A percentile compares a stretch with the other conserved stretches of the same genome.
These are phyloP conservation scores for Agrenia bidenticulata DNA, from an alignment of 2,888 invertebrate genomes.

Conservation along the genomic window DNA sequence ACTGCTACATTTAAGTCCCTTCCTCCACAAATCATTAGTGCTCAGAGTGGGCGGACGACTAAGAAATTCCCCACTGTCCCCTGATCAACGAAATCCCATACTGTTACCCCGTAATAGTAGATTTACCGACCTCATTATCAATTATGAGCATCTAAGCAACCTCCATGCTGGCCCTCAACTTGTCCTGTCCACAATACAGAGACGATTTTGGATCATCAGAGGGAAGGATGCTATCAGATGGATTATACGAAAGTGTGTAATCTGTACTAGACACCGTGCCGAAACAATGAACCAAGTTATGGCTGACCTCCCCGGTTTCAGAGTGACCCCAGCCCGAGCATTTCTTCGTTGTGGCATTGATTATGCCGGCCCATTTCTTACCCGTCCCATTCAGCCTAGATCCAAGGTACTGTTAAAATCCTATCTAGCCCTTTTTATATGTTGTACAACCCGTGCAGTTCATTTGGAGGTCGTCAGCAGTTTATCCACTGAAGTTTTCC, in stretches of 20 bases:
- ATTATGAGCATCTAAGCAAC: slow-evolving; percentile 26
- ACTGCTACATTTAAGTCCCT: slow-evolving; percentile 32
- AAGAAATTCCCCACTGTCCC: slow-evolving; percentile 18
- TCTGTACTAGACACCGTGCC: slow-evolving; percentile 31
- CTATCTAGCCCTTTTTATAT: slow-evolving; percentile 20
- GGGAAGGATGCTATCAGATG: slow-evolving; percentile 24
- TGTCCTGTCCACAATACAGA: slow-evolving; percentile 12
- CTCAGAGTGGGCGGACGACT: slow-evolving; percentile 46
- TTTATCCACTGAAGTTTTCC: slow-evolving; percentile 54
- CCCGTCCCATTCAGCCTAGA: background rate
- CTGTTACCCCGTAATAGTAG: slow-evolving; percentile 36
- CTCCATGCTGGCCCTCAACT: slow-evolving; percentile 39
- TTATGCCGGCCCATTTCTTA: slow-evolving; percentile 25
- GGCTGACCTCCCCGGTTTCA: slow-evolving; percentile 52
- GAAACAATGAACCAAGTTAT: slow-evolving; percentile 47
- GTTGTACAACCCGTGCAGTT: slow-evolving; percentile 19
- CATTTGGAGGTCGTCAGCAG: slow-evolving; percentile 54
- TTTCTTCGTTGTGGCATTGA: slow-evolving; percentile 49
- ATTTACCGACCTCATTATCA: slow-evolving; percentile 31
- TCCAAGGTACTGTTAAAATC: background rate
- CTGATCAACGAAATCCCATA: slow-evolving; percentile 37
- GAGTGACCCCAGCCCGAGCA: slow-evolving; percentile 48
- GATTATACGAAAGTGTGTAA: slow-evolving; percentile 31
- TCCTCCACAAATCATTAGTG: slow-evolving; percentile 31
- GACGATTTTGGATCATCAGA: slow-evolving; percentile 32